Evolutionary conservation across 2,888 invertebrate species (phyloP).

Genomic region (Himalopsyche japonica): DNA sequence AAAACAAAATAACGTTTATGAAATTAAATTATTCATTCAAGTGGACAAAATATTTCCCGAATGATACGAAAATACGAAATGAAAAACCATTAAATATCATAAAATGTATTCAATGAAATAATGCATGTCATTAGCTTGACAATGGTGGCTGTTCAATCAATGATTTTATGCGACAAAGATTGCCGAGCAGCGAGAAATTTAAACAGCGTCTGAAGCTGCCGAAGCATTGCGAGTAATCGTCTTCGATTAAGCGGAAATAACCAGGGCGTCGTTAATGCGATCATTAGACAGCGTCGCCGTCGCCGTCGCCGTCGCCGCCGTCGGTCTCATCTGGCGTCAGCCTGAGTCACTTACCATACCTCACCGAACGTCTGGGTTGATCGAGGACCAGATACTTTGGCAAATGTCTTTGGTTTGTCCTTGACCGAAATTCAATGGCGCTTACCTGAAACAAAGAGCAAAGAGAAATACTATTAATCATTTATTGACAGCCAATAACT

Average conservation of each 20-base stretch:
- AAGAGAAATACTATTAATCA: neutral
- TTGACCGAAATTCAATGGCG: neutral
- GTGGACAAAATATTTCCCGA: too few species aligned
- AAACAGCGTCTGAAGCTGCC: neutral
- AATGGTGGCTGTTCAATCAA: neutral
- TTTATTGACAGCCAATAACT: too few species aligned
- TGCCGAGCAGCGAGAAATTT: neutral
- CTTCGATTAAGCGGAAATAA: neutral
- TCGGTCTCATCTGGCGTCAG: neutral
- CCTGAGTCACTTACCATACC: neutral
- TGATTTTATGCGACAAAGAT: neutral
- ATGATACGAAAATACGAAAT: too few species aligned
- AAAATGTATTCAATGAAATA: neutral
- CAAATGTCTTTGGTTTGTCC: neutral
- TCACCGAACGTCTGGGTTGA: neutral
- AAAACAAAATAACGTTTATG: too few species aligned
- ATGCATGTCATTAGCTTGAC: neutral
- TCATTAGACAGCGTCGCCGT: neutral
- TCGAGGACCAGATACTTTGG: neutral
- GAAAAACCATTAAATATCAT: neutral
- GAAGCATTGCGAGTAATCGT: neutral
- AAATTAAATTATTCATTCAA: too few species aligned
- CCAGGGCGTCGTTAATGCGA: neutral
- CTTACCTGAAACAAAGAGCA: conserved; percentile 14
- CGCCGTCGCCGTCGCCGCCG: neutral